Conservation (phyloP, 1,140 invertebrate genomes). For the Anastrepha ludens region DNA sequence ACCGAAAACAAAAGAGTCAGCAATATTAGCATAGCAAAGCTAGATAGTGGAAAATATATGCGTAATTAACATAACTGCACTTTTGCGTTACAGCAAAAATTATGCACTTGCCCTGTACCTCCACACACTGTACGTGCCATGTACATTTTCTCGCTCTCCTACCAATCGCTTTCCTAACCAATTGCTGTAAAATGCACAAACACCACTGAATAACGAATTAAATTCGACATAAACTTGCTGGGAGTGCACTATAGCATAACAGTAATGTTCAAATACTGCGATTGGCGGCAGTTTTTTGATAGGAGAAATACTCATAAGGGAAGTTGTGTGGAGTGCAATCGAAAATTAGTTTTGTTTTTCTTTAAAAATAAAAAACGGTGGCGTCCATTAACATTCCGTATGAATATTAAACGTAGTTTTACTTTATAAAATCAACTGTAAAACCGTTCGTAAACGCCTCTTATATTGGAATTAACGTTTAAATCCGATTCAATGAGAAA, state of each 20-base stretch:
- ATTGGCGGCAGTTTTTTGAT: too few species aligned
- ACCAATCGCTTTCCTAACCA: background rate
- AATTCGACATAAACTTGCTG: background rate
- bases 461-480: too few species aligned
- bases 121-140: background rate
- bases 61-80: constrained; percentile 37
- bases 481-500: too few species aligned
- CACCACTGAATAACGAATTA: constrained; percentile 8
- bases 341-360: too few species aligned
- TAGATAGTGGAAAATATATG: background rate
- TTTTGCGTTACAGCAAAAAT: background rate
- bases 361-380: too few species aligned
- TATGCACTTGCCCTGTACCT: background rate
- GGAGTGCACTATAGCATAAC: background rate
- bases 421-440: too few species aligned
- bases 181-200: background rate
- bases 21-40: background rate
- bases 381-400: too few species aligned
- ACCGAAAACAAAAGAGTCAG: background rate
- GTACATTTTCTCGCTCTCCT: background rate
- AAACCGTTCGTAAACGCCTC: too few species aligned
- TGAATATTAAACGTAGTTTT: too few species aligned
- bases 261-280: background rate
- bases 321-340: background rate
- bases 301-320: too few species aligned